phyloP scores from a whole-genome alignment of 2,113 vertebrate species.

The Oxyruncus cristatus region DNA sequence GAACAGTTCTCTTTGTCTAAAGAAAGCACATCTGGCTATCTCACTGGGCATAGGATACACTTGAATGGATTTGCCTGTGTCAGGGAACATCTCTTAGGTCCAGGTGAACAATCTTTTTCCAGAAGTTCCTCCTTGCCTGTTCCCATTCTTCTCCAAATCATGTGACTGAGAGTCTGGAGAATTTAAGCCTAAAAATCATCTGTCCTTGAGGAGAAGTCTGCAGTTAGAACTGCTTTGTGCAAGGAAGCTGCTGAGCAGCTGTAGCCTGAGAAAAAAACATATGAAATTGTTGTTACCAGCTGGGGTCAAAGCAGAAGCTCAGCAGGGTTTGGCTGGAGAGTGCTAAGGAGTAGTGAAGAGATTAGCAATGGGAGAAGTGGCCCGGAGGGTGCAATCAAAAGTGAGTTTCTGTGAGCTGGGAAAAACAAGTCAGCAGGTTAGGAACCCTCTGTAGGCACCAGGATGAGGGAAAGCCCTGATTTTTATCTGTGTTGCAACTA shows the following conservation, averaged over 20 bases:
- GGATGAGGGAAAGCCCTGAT: neutral
- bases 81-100: neutral
- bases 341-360: neutral
- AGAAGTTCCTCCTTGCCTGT: neutral
- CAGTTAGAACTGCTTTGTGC: neutral
- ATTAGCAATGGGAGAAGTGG: neutral
- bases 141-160: neutral
- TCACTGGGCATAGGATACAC: rapidly evolving
- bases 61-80: neutral
- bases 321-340: neutral
- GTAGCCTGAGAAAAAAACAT: neutral
- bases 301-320: neutral
- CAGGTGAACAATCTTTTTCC: neutral
- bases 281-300: neutral
- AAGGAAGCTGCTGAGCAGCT: neutral
- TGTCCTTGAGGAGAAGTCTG: neutral
- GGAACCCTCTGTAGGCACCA: neutral
- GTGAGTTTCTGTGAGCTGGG: neutral
- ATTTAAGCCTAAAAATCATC: neutral
- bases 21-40: neutral
- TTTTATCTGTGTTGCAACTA: neutral
- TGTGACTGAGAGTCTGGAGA: neutral
- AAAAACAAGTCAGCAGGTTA: neutral
- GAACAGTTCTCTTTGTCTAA: neutral
- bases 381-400: neutral